phyloP scores from a whole-genome alignment of 2,797 vertebrate genomes.

The Trachops cirrhosus region DNA sequence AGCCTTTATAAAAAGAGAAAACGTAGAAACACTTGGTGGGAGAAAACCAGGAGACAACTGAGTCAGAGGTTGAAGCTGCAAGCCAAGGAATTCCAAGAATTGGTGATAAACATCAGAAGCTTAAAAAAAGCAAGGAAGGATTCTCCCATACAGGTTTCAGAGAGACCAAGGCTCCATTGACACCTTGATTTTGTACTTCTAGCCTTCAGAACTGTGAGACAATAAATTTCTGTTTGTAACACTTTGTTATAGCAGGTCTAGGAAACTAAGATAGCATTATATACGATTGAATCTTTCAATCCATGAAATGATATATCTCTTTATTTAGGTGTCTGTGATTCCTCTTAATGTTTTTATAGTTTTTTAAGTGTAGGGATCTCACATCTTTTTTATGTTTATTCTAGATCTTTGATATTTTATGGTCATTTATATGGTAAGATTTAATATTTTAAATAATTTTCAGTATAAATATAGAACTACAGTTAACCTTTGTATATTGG shows the following conservation, averaged over 20 bases:
- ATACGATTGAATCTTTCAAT: background rate
- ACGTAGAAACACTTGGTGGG: background rate
- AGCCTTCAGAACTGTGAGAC: background rate
- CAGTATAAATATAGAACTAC: background rate
- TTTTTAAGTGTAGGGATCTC: background rate
- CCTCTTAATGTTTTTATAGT: background rate
- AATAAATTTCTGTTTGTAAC: background rate
- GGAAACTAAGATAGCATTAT: background rate
- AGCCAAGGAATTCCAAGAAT: background rate
- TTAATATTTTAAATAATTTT: constrained; percentile 23
- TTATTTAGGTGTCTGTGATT: background rate
- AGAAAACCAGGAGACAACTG: background rate
- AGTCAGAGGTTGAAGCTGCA: background rate
- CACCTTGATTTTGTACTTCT: background rate
- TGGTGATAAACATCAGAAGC: background rate
- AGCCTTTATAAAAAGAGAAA: background rate
- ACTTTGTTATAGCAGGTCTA: background rate
- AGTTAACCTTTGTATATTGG: constrained; percentile 19
- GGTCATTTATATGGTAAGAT: background rate
- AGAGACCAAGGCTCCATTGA: background rate
- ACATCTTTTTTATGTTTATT: background rate
- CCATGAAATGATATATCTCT: background rate
- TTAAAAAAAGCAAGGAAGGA: background rate
- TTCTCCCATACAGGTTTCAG: background rate
- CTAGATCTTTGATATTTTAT: background rate